These are phyloP conservation scores for Arctopsyche grandis DNA, from an alignment of 1,140 invertebrate species.

Conservation along the genomic window DNA sequence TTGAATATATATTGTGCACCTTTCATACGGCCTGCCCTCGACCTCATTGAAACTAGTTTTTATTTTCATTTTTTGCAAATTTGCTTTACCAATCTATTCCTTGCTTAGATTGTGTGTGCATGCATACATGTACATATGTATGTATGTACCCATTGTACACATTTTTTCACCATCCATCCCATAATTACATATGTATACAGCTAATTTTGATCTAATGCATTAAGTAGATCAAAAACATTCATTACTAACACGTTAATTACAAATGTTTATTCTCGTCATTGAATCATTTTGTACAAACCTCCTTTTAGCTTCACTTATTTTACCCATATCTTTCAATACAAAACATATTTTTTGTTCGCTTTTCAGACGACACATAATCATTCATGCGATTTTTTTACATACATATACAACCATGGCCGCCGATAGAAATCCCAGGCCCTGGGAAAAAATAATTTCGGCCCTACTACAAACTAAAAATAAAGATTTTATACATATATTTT, in stretches of 20 bases:
- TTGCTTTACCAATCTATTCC: not conserved
- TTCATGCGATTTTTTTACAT: not conserved
- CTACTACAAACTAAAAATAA: too few species aligned
- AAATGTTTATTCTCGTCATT: slow-evolving; percentile 4
- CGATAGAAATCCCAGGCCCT: too few species aligned
- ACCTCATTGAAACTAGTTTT: slow-evolving; percentile 19
- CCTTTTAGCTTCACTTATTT: too few species aligned
- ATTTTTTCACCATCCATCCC: not conserved
- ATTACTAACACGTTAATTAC: not conserved
- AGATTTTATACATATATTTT: too few species aligned
- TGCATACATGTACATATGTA: not conserved
- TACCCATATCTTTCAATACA: slow-evolving; percentile 2
- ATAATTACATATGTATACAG: not conserved
- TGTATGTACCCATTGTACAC: not conserved
- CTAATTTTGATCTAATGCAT: not conserved
- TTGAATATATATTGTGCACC: not conserved
- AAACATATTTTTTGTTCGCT: not conserved
- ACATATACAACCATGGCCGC: not conserved
- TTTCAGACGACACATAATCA: slow-evolving; percentile 5
- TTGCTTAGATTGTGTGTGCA: not conserved
- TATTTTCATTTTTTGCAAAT: slow-evolving; percentile 11
- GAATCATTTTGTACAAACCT: slow-evolving; percentile 6
- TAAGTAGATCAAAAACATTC: too few species aligned
- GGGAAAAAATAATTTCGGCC: too few species aligned
- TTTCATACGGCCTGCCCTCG: not conserved